A percentile compares a stretch with the other conserved stretches of the same genome.
Conservation (phyloP, 2,797 vertebrate genomes). For the Salmo trutta region DNA sequence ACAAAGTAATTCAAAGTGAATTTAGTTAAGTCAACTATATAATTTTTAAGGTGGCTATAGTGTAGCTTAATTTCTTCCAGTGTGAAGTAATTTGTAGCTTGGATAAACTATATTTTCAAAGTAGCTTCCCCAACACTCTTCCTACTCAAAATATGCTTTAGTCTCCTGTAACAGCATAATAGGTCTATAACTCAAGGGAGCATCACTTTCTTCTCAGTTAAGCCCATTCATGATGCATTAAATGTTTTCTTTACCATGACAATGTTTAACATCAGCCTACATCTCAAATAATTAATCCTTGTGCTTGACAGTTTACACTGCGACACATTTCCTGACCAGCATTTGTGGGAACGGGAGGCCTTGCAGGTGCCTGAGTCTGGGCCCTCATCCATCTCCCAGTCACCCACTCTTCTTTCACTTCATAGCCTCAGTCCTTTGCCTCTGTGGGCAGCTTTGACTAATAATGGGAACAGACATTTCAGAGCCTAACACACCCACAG, state of each 20-base stretch:
- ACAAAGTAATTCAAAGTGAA: no score
- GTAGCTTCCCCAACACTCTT: no score
- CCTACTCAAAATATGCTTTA: no score
- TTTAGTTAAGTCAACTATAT: no score
- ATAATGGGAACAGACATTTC: not conserved
- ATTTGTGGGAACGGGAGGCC: not conserved
- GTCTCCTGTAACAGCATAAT: no score
- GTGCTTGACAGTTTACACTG: not conserved
- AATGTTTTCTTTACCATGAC: not conserved
- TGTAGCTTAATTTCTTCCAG: no score
- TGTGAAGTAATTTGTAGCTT: no score
- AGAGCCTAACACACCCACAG: not conserved
- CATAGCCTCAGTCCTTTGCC: not conserved
- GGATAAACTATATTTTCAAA: no score
- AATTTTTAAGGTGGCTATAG: no score
- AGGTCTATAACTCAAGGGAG: no score
- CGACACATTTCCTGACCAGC: not conserved
- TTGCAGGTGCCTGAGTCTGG: conserved; percentile 27
- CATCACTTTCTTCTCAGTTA: no score
- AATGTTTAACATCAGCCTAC: not conserved
- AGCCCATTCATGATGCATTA: no score
- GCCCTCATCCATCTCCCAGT: not conserved
- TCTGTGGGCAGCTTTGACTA: not conserved
- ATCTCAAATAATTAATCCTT: not conserved
- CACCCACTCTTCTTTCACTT: not conserved